Conservation (phyloP, 2,888 invertebrate genomes). For the Oxyscelio sp. region DNA sequence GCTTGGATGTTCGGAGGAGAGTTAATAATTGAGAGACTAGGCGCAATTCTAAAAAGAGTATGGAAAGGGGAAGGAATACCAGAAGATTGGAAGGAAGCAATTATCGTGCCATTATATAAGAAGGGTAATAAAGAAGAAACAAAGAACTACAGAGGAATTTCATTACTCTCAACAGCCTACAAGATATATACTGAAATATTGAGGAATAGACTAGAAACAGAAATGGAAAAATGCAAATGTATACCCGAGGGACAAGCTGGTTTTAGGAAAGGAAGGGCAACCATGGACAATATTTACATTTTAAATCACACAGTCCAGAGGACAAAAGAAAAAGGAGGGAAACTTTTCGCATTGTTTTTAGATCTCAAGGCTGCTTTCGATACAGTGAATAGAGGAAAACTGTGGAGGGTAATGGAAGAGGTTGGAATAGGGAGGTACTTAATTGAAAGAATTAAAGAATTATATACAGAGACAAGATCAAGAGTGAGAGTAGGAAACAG, state of each 20-base stretch:
- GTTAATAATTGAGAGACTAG: conserved; percentile 5
- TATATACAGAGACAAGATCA: conserved; percentile 44
- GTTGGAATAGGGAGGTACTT: conserved; percentile 18
- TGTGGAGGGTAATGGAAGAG: conserved; percentile 63
- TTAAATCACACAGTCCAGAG: conserved; percentile 52
- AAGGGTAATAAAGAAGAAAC: conserved; percentile 53
- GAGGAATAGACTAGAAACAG: conserved; percentile 51
- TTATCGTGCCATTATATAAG: conserved; percentile 68
- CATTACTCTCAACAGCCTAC: no score
- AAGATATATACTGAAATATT: conserved; percentile 70
- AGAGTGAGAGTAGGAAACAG: neutral
- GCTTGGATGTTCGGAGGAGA: conserved; percentile 51
- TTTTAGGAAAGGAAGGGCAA: conserved; percentile 62
- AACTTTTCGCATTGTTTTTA: conserved; percentile 12
- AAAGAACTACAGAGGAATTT: conserved; percentile 71
- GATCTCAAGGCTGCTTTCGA: conserved; percentile 8
- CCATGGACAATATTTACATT: conserved; percentile 63
- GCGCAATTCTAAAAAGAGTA: conserved; percentile 25
- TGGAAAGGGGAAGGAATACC: conserved; percentile 67
- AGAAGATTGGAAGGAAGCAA: conserved; percentile 66
- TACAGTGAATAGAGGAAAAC: conserved; percentile 49
- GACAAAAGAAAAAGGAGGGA: neutral
- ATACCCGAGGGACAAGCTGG: conserved; percentile 69
- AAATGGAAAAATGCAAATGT: conserved; percentile 45
- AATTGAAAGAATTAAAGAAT: conserved; percentile 28